These are phyloP conservation scores for Promerops cafer DNA, from an alignment of 2,113 vertebrate genomes.

Conservation along the genomic window DNA sequence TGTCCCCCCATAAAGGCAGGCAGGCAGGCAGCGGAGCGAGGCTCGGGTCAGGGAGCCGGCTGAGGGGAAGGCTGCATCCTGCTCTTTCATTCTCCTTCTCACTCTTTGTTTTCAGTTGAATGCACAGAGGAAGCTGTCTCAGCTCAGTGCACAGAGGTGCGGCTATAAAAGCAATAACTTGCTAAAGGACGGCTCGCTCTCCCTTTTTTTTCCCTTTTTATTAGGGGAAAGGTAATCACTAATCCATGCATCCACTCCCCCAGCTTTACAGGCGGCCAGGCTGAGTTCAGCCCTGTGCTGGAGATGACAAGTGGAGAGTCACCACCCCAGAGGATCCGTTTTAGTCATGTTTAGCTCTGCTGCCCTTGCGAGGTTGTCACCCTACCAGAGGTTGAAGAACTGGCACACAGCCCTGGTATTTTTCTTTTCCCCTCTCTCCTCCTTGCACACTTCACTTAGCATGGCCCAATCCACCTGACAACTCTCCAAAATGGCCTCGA, in stretches of 20 bases:
- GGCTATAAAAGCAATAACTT: constrained; percentile 31
- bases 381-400: constrained; percentile 46
- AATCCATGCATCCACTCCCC: neutral
- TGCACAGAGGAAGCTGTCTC: constrained; percentile 60
- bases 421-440: neutral
- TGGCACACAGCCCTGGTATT: neutral
- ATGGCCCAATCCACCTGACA: constrained; percentile 58
- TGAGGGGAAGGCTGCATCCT: neutral
- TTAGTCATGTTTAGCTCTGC: neutral
- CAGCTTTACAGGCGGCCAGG: neutral
- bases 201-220: neutral
- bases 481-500: neutral
- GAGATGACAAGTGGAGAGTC: constrained; percentile 12
- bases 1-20: neutral
- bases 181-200: neutral
- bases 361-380: constrained; percentile 46
- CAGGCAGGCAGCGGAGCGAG: neutral
- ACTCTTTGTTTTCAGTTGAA: constrained; percentile 69
- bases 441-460: constrained; percentile 66
- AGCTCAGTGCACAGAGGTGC: constrained; percentile 50
- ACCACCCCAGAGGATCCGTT: neutral
- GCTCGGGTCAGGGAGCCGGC: neutral
- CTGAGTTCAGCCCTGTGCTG: neutral
- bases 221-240: constrained; percentile 11
- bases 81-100: constrained; percentile 18